These are phyloP conservation scores for Mormyrops boulengeri DNA, from an alignment of 2,797 vertebrate species.

Conservation along the genomic window DNA sequence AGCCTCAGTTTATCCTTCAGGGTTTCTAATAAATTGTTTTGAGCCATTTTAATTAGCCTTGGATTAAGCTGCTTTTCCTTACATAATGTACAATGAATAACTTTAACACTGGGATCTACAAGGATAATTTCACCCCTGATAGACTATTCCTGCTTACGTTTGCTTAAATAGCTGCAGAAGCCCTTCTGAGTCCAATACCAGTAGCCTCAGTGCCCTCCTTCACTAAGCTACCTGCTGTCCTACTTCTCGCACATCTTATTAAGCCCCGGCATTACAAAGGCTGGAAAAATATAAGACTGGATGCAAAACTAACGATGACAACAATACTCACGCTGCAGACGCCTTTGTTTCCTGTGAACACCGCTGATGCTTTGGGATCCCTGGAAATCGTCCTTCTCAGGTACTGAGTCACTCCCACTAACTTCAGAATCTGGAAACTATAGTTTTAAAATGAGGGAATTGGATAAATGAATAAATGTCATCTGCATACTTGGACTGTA, in stretches of 20 bases:
- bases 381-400: background rate
- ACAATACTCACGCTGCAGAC: background rate
- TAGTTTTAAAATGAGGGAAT: background rate
- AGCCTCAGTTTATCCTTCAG: background rate
- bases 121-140: background rate
- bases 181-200: background rate
- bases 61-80: background rate
- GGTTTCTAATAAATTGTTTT: background rate
- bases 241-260: background rate
- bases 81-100: background rate
- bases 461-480: background rate
- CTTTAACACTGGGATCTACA: background rate
- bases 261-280: background rate
- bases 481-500: background rate
- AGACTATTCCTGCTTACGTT: background rate
- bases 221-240: background rate
- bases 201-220: background rate
- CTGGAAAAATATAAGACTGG: background rate
- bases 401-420: background rate
- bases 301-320: too few relatives aligned
- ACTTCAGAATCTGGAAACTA: background rate
- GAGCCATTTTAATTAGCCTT: background rate
- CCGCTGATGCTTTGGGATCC: too few relatives aligned
- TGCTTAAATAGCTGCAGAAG: background rate
- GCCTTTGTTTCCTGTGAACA: background rate